phyloP scores from a whole-genome alignment of 2,797 vertebrate species.

The Xerus rutilus region DNA sequence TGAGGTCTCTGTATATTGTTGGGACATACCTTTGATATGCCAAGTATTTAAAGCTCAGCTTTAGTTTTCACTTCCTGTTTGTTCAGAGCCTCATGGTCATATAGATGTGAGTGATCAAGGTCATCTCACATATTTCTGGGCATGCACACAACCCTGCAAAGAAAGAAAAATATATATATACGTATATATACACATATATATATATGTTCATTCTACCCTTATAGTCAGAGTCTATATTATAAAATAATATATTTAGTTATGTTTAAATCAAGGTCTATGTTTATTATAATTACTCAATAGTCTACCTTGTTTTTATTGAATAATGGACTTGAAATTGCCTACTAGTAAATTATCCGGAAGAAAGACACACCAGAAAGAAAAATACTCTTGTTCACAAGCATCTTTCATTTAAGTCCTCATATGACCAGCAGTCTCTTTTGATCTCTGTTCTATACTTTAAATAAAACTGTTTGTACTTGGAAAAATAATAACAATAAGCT shows the following conservation, averaged over 20 bases:
- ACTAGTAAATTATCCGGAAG: slow-evolving; percentile 4
- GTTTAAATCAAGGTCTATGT: neutral
- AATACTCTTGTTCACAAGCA: slow-evolving; percentile 59
- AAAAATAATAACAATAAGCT: neutral
- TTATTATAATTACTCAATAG: neutral
- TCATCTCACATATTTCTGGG: neutral
- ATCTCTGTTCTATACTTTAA: neutral
- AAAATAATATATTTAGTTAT: neutral
- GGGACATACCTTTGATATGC: neutral
- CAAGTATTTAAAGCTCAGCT: neutral
- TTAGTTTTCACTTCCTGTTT: neutral
- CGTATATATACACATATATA: neutral
- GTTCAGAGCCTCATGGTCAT: neutral
- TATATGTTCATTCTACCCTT: neutral
- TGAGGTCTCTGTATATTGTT: neutral
- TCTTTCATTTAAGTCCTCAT: slow-evolving; percentile 56
- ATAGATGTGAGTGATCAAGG: neutral
- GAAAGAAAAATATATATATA: neutral
- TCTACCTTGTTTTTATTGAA: neutral
- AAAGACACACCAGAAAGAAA: slow-evolving; percentile 45
- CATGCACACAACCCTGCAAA: neutral
- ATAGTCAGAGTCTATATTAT: slow-evolving; percentile 18
- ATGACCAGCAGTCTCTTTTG: slow-evolving; percentile 55
- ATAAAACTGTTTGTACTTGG: too few relatives aligned
- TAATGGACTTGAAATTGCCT: slow-evolving; percentile 34